A percentile compares a stretch with the other conserved stretches of the same genome.
Evolutionary conservation across 2,888 invertebrate species (phyloP).

Genomic region (Bembecia ichneumoniformis): DNA sequence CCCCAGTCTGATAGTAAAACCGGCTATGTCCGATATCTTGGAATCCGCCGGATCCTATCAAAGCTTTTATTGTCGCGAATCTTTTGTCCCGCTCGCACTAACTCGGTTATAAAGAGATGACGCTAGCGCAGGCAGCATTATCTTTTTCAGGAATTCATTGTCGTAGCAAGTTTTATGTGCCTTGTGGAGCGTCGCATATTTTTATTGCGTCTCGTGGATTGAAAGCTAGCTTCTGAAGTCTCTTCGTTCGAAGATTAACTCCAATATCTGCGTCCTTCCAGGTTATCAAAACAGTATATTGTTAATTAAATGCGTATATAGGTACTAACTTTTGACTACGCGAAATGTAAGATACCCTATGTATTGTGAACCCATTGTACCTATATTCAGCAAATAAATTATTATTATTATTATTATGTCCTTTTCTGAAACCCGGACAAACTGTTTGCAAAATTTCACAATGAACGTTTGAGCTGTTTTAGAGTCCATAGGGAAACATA

Average conservation of each 20-base stretch:
- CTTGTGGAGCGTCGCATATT: slow-evolving; percentile 60
- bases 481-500: no score
- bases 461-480: no score
- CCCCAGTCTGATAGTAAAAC: slow-evolving; percentile 44
- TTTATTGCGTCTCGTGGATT: slow-evolving; percentile 56
- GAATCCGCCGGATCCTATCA: slow-evolving; percentile 64
- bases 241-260: not conserved
- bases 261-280: not conserved
- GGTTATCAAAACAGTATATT: slow-evolving; percentile 20
- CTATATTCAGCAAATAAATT: no score
- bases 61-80: slow-evolving; percentile 59
- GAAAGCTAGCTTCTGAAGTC: slow-evolving; percentile 4
- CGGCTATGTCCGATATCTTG: slow-evolving; percentile 59
- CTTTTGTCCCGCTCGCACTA: slow-evolving; percentile 53
- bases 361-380: no score
- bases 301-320: slow-evolving; percentile 18
- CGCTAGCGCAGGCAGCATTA: slow-evolving; percentile 43
- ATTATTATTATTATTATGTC: no score
- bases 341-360: no score
- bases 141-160: slow-evolving; percentile 71
- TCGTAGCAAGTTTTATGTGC: slow-evolving; percentile 63
- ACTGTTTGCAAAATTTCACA: no score
- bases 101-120: slow-evolving; percentile 52
- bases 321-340: no score
- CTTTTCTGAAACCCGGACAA: no score